Evolutionary conservation across 2,113 vertebrate species (phyloP).

Genomic region (Bufo bufo): DNA sequence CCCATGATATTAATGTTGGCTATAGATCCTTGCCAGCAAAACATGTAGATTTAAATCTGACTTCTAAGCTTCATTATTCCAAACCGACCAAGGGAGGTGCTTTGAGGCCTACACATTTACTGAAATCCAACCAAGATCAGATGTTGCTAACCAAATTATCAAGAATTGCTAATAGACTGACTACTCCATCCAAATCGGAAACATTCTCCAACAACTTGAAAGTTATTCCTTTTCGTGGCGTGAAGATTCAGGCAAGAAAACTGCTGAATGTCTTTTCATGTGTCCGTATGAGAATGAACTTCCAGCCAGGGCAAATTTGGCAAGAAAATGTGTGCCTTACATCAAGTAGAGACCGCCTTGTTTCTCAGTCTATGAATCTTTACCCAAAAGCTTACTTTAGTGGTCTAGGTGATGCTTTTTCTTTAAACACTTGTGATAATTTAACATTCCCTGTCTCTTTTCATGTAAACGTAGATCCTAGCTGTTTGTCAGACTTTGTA

Average conservation of each 20-base stretch:
- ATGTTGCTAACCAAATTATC: constrained; percentile 70
- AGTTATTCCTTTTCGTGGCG: neutral
- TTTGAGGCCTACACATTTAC: constrained; percentile 60
- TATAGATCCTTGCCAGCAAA: constrained; percentile 45
- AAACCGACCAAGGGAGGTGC: constrained; percentile 63
- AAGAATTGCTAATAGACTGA: constrained; percentile 68
- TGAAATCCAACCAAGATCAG: constrained; percentile 72
- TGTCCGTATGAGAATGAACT: constrained; percentile 64
- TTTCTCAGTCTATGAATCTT: constrained; percentile 56
- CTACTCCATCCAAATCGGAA: constrained; percentile 57
- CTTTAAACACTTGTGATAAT: constrained; percentile 58
- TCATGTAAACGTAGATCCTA: constrained; percentile 64
- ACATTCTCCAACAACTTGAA: neutral
- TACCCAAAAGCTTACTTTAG: constrained; percentile 65
- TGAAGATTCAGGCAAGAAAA: constrained; percentile 57
- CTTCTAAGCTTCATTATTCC: neutral
- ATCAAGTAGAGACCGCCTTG: constrained; percentile 19
- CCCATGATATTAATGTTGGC: constrained; percentile 59
- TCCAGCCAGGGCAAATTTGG: neutral
- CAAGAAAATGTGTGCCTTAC: constrained; percentile 19
- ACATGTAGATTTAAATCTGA: neutral
- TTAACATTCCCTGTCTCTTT: constrained; percentile 68
- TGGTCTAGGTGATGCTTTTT: constrained; percentile 62
- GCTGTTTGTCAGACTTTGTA: constrained; percentile 58
- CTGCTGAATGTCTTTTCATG: constrained; percentile 71